Evolutionary conservation across 2,888 invertebrate genomes (phyloP).

Genomic region (Napeogenes inachia): DNA sequence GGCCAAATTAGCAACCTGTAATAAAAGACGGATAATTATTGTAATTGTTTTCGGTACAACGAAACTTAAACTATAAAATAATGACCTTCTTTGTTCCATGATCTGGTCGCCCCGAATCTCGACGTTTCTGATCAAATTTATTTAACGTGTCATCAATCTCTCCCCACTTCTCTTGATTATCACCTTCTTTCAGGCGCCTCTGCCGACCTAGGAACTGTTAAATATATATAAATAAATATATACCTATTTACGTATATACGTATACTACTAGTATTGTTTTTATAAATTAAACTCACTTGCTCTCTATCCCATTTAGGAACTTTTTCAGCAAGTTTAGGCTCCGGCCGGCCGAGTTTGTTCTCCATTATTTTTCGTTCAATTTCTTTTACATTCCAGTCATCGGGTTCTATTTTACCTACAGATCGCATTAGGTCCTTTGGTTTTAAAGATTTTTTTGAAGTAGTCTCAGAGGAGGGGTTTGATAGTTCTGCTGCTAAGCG

Average conservation of each 20-base stretch:
- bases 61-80: background rate
- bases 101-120: slow-evolving; percentile 63
- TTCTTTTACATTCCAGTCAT: slow-evolving; percentile 94
- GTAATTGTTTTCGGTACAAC: background rate
- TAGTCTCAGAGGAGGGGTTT: slow-evolving; percentile 69
- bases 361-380: slow-evolving; percentile 93
- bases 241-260: background rate
- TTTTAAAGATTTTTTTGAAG: slow-evolving; percentile 79
- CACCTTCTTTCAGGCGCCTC: slow-evolving; percentile 59
- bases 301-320: slow-evolving; percentile 95
- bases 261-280: background rate
- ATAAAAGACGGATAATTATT: slow-evolving; percentile 9
- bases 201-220: slow-evolving; percentile 64
- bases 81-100: slow-evolving; percentile 78
- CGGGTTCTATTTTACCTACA: slow-evolving; percentile 91
- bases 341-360: slow-evolving; percentile 82
- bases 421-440: slow-evolving; percentile 91
- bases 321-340: slow-evolving; percentile 81
- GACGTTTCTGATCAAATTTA: slow-evolving; percentile 59
- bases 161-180: slow-evolving; percentile 63
- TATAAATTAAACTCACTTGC: slow-evolving; percentile 67
- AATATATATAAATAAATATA: slow-evolving; percentile 1
- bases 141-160: slow-evolving; percentile 65
- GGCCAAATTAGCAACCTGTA: slow-evolving; percentile 88
- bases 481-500: slow-evolving; percentile 86